These are phyloP conservation scores for Holacanthella duospinosa DNA, from an alignment of 2,888 invertebrate genomes.

Conservation along the genomic window DNA sequence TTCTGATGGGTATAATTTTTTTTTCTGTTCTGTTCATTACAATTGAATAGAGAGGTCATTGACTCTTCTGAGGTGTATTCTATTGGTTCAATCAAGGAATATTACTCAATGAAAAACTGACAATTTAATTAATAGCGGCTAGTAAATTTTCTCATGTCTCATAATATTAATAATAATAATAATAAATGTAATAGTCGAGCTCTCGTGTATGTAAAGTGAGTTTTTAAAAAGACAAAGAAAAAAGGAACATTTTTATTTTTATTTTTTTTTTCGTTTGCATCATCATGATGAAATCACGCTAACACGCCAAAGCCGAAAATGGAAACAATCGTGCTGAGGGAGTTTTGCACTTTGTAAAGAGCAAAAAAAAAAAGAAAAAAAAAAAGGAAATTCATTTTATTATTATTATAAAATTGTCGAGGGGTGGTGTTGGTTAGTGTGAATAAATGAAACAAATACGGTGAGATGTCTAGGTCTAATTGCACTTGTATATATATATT, in stretches of 20 bases:
- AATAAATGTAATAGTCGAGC: background rate
- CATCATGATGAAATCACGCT: background rate
- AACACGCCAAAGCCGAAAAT: background rate
- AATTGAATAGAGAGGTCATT: too few species aligned
- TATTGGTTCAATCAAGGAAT: slow-evolving; percentile 5
- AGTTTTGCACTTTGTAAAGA: too few species aligned
- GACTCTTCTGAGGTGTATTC: background rate
- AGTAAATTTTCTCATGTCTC: background rate
- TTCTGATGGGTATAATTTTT: too few species aligned
- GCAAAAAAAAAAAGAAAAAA: too few species aligned
- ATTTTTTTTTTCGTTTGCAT: background rate
- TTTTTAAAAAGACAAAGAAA: background rate
- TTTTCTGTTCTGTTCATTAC: too few species aligned
- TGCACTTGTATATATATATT: too few species aligned
- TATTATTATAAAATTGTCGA: too few species aligned
- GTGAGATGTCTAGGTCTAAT: too few species aligned
- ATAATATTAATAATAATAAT: background rate
- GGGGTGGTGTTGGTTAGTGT: too few species aligned
- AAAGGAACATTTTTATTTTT: background rate
- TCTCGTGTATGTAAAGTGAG: background rate
- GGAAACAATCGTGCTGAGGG: too few species aligned
- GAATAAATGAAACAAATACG: too few species aligned
- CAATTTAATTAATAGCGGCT: background rate
- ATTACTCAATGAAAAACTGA: background rate
- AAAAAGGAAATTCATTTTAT: too few species aligned